Evolutionary conservation across 2,888 invertebrate species (phyloP).

Genomic region (Lithophane semibrunnea): DNA sequence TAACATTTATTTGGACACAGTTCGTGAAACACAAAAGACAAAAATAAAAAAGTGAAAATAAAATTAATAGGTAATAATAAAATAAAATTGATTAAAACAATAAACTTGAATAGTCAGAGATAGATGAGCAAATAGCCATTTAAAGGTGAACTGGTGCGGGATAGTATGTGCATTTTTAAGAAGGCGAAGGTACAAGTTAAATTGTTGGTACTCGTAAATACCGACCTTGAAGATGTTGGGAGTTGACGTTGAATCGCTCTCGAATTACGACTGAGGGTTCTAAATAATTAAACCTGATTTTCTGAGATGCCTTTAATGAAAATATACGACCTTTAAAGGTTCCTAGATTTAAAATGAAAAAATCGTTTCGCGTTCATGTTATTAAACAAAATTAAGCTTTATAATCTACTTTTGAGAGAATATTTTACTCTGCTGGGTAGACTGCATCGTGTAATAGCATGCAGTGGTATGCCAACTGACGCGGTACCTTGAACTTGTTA

Average conservation of each 20-base stretch:
- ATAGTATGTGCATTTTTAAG: conserved; percentile 39
- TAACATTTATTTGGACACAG: no score
- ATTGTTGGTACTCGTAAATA: conserved; percentile 67
- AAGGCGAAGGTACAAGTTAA: conserved; percentile 56
- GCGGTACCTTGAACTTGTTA: conserved; percentile 76
- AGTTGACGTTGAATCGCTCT: conserved; percentile 67
- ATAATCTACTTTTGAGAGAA: conserved; percentile 54
- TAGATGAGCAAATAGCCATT: conserved; percentile 38
- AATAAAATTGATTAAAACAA: neutral
- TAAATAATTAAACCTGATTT: conserved; percentile 81
- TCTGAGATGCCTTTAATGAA: conserved; percentile 76
- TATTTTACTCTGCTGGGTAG: conserved; percentile 52
- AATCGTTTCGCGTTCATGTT: conserved; percentile 48
- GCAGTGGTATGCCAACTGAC: conserved; percentile 71
- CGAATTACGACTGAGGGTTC: conserved; percentile 74
- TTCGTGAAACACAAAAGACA: no score
- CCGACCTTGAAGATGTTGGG: conserved; percentile 78
- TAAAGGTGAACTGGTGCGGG: conserved; percentile 54
- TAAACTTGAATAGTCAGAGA: conserved; percentile 8
- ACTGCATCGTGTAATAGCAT: conserved; percentile 64
- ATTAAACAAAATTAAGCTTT: conserved; percentile 71
- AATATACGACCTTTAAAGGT: conserved; percentile 81
- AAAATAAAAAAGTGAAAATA: no score
- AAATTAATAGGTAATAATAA: no score
- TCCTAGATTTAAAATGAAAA: conserved; percentile 79